Evolutionary conservation across 2,797 vertebrate species (phyloP), one percentile per base, ranked within the genome.

Genomic region (Chloroceryle inda): DNA sequence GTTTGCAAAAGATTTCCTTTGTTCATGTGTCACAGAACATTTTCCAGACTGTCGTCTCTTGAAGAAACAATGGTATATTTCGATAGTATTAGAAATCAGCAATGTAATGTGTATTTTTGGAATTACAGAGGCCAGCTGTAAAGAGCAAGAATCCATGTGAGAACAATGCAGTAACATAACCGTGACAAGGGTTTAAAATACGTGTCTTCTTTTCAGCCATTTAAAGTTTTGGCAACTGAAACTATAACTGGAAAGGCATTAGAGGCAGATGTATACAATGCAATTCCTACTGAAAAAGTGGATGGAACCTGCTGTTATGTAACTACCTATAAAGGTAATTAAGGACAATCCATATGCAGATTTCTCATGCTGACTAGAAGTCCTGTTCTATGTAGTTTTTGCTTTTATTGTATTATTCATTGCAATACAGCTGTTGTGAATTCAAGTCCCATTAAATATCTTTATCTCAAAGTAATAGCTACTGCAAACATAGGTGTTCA

Each of bases 241-340:
- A 98, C 92, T 4, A 35, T 99, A 97, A 99, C 98, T 94, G 98
- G 98, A 3, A 97, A 98, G 35, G 99, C 99, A 4, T 88, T 99
- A 93, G 98, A 98, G 77, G 98, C 99, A 23, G 97, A 98, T 81
- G 67, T 99, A 33, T 94, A 98, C 56, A 97, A 58, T 94, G 99
- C 99, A 1, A 55, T 98, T 50, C 98, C 99, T 86, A 99, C 99
- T 47, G 99, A 99, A 93, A 99, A 99, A 92, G 97, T 99, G 92
- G 99, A 99, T 9, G 99, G 99, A 45, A 99, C 99, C 23, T 99
- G 99, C 98, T 99, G 99, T 89, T 99, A 99, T 18, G 98, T 99
- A n/a, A 98, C 99, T 16, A 78, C 88, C 0, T 98, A 99, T 93
- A 98, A 98, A 98, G 99, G 99, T 99, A 97, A 97, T 95, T 95